Conservation (phyloP, 2,888 invertebrate genomes). For the Clunio marinus region DNA sequence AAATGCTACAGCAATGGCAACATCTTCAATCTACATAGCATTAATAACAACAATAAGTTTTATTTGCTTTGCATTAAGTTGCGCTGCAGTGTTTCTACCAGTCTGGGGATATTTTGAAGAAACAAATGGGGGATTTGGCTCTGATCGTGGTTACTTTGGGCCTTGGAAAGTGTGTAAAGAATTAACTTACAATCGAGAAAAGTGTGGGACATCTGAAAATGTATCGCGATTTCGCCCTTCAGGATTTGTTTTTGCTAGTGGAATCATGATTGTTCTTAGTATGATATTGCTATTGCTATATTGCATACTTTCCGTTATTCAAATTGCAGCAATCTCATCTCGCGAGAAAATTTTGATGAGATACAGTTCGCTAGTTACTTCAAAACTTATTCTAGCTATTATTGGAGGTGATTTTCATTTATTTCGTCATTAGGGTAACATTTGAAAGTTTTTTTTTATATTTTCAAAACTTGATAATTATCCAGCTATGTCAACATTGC, state of each 20-base stretch:
- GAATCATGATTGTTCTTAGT: slow-evolving; percentile 71
- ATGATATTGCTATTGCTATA: slow-evolving; percentile 70
- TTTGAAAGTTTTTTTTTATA: slow-evolving; percentile 50
- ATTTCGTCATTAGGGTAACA: no score
- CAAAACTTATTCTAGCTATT: slow-evolving; percentile 72
- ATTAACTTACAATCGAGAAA: slow-evolving; percentile 73
- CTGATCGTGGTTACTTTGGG: slow-evolving; percentile 80
- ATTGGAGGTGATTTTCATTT: no score
- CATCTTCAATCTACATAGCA: slow-evolving; percentile 33
- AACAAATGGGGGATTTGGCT: slow-evolving; percentile 57
- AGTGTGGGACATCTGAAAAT: slow-evolving; percentile 64
- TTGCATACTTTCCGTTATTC: slow-evolving; percentile 74
- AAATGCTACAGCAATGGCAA: slow-evolving; percentile 35
- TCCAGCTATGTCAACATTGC: slow-evolving; percentile 74
- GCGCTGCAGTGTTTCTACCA: slow-evolving; percentile 77
- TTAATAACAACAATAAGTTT: slow-evolving; percentile 61
- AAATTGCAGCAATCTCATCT: slow-evolving; percentile 82
- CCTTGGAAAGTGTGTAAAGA: slow-evolving; percentile 81
- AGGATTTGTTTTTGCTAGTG: slow-evolving; percentile 80
- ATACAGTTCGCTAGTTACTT: slow-evolving; percentile 71
- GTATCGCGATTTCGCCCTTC: slow-evolving; percentile 71
- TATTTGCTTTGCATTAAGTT: slow-evolving; percentile 74
- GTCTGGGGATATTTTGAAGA: slow-evolving; percentile 79
- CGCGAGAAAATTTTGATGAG: slow-evolving; percentile 74
- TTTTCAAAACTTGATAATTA: slow-evolving; percentile 42